Evolutionary conservation across 2,888 invertebrate genomes (phyloP), one percentile per base, ranked within the genome.

Genomic region (Girardia tigrina): DNA sequence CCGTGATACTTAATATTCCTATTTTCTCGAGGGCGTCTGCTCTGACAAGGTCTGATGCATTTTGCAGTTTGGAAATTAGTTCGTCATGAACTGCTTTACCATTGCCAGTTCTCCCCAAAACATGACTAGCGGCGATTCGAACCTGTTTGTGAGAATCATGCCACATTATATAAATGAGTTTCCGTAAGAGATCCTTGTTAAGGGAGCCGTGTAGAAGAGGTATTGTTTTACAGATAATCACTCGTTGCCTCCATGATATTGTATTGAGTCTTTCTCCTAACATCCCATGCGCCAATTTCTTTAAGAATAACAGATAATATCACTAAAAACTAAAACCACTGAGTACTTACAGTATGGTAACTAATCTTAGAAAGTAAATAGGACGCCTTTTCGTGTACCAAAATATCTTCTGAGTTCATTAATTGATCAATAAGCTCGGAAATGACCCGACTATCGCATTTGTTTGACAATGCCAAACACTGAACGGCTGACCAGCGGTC

Each of bases 401-500:
- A 79, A 8, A 80, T 79, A 71, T 83, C 82, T 75, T 83, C 82
- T 8, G 82, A 81, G 27, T 78, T 79, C 77, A 83, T 80, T 56
- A 83, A 81, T 76, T 83, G 83, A 20, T 78, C 77, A 72, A 84
- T 80, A 28, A 84, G 80, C 79, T 83, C 84, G 4, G 81, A 81
- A 28, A 83, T 81, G 0, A 84, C 81, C 75, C 82, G 81, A 8
- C 82, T 82, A 78, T 84, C 82, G 79, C 81, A 81, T 23, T 80
- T 80, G 6, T 83, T 83, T 77, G 79, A 82, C 76, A 81, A 81
- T 26, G 83, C 82, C 73, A 84, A 79, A 78, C 83, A 83, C 78
- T 83, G 82, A 16, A 82, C 82, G 1, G 83, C 82, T 0, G 83
- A 81, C 84, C 83, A 83, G n/a, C 84, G 79, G 76, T 83, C 83